Evolutionary conservation across 92 coral and sea anemone species (phyloP), one percentile per base, ranked within the genome.

Genomic region (Metridium senile): DNA sequence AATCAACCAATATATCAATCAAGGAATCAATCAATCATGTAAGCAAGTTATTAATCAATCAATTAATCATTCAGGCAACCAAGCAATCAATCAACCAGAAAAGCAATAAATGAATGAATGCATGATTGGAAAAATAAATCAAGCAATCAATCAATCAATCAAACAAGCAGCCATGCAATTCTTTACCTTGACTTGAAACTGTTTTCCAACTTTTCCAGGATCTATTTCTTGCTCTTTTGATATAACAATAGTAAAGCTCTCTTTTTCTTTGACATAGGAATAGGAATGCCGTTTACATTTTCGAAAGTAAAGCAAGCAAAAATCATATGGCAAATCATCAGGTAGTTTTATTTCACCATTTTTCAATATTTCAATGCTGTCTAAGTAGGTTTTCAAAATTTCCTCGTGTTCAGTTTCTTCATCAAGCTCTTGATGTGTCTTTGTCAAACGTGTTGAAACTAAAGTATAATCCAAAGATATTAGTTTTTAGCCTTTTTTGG

Each of bases 161-260:
- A n/a, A n/a, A n/a, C n/a, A n/a, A n/a, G n/a, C n/a, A n/a, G n/a
- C n/a, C n/a, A n/a, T n/a, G n/a, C n/a, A n/a, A n/a, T n/a, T 35
- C 16, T 39, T 26, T 70, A 43, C 75, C 75, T 49, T 49, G 13
- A 33, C 52, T 28, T 43, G n/a, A 39, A 39, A 39, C 49, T 39
- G 8, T 16, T 49, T 28, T 26, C 54, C 34, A 13, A 28, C 75
- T 23, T 56, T 70, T 10, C 26, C 75, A 25, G 58, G 16, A 31
- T 71, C 51, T 62, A 71, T 52, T 20, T 33, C 52, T 16, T 58
- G 52, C 33, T 73, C 78, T 23, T 73, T 63, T 73, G 78, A 73
- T 32, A 73, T 58, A 18, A 62, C 58, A 19, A 73, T 35, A 16
- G 67, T 53, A 32, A 20, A 73, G 16, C 33, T 29, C 22, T 32